Base-by-base conservation (phyloP, 2,113 vertebrate genomes). In the Hyperoodon ampullatus region DNA sequence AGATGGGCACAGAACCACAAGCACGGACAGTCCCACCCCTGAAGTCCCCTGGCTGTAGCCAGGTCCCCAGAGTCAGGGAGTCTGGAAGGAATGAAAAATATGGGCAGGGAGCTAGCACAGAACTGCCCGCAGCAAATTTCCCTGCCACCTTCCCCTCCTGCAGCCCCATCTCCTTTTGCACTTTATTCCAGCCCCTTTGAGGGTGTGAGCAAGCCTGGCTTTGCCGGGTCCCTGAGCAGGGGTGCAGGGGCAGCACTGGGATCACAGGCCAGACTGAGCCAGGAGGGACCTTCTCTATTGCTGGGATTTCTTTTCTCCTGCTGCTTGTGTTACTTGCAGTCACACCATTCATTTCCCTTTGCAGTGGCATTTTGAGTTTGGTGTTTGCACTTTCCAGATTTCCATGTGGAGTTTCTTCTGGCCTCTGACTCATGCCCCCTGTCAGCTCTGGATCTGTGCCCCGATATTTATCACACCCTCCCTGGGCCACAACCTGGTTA, bases 91-190 rank as follows among this genome's bases (percentile, higher is more conserved):
- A 35, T 10, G 39, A 83, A 71, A 61, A 78, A 26, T 19, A 10
- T 0, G 39, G 66, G 47, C 66, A 63, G 30, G 26, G 58, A 72
- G 16, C 74, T 68, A 28, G 30, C 66, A 5, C 11, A 47, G 21
- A 71, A 10, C 63, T 82, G 39, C 39, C 71, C 9, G 9, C n/a
- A 8, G 30, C 19, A 28, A 24, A n/a, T 35, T 4, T 75, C 39
- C 4, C 0, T 4, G 4, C 78, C 15, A 8, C 66, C 65, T 42
- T 78, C 35, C 30, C 8, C 18, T 26, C 19, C 24, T 6, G n/a
- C 0, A 0, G 19, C 53, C 70, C 39, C 0, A 0, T 3, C 70
- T 39, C 28, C 35, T 47, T 65, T 87, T 26, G 4, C 1, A 26
- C 24, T 53, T n/a, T 7, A 19, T 53, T 30, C 28, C 2, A 10